A percentile compares a stretch with the other conserved stretches of the same genome.
Conservation (phyloP, 2,888 invertebrate genomes). For the Drosophila cyrtoloma region DNA sequence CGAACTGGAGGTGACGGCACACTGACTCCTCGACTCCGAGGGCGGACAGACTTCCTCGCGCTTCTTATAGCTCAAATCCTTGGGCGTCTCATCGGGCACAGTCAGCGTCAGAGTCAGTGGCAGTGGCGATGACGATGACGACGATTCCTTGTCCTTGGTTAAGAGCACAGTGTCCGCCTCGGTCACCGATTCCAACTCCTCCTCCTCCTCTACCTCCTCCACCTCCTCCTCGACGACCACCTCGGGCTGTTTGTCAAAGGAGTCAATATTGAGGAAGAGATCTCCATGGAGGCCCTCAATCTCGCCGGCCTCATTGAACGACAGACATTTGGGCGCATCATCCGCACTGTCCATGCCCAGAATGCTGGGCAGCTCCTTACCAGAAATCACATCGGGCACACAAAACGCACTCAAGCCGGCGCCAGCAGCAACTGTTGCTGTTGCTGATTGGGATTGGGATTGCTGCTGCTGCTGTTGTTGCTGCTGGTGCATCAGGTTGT, state of each 20-base stretch:
- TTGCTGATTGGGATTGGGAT: neutral
- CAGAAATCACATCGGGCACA: slow-evolving; percentile 67
- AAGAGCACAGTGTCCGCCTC: slow-evolving; percentile 1
- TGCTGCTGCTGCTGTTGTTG: slow-evolving; percentile 20
- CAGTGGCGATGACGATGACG: neutral
- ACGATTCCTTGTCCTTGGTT: slow-evolving; percentile 51
- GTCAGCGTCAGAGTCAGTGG: neutral
- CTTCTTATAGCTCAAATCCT: slow-evolving; percentile 88
- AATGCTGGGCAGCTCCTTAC: slow-evolving; percentile 88
- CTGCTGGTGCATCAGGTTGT: slow-evolving; percentile 86
- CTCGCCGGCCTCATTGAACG: slow-evolving; percentile 85
- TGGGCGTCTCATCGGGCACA: slow-evolving; percentile 87
- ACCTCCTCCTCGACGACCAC: slow-evolving; percentile 12
- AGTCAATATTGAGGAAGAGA: slow-evolving; percentile 80
- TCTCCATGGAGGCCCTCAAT: slow-evolving; percentile 84
- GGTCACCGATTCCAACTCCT: slow-evolving; percentile 11
- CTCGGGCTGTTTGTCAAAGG: slow-evolving; percentile 72
- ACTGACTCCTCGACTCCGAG: slow-evolving; percentile 79
- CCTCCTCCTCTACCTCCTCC: slow-evolving; percentile 25
- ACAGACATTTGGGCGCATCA: slow-evolving; percentile 84
- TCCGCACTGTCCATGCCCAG: slow-evolving; percentile 87
- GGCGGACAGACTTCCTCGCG: slow-evolving; percentile 83
- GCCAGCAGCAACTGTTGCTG: slow-evolving; percentile 24
- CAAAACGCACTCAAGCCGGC: slow-evolving; percentile 60
- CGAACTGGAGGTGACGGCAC: slow-evolving; percentile 89